Conservation (phyloP, 1,140 invertebrate genomes). For the Kradibia gibbosae region DNA sequence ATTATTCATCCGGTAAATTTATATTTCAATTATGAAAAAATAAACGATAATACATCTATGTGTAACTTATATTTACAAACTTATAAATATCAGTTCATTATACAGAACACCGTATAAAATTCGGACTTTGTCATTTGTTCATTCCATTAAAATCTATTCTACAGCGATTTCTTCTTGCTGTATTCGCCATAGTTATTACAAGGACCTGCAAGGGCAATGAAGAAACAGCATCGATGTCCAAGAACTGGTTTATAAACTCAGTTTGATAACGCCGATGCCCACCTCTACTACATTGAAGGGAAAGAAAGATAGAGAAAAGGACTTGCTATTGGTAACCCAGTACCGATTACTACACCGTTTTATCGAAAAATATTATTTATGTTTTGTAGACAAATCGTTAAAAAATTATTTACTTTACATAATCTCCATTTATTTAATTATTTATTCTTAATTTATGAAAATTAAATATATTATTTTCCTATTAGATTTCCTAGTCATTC, state of each 20-base stretch:
- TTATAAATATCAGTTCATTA: no score
- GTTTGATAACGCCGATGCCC: conserved; percentile 41
- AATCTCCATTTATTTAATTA: no score
- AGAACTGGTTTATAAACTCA: conserved; percentile 44
- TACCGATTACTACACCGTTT: not conserved
- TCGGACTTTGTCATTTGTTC: no score
- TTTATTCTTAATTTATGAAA: no score
- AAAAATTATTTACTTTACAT: no score
- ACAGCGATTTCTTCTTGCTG: not conserved
- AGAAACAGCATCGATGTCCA: not conserved
- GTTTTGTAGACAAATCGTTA: not conserved
- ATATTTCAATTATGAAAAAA: no score
- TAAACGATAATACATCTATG: no score
- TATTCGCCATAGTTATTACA: conserved; percentile 5
- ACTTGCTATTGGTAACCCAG: conserved; percentile 43
- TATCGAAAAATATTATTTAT: not conserved
- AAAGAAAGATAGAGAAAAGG: not conserved
- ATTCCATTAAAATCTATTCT: not conserved
- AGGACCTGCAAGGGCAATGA: not conserved
- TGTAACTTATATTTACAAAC: no score
- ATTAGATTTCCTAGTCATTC: no score
- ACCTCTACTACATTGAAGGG: not conserved
- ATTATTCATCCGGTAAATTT: no score
- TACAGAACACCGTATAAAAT: no score
- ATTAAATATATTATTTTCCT: no score